Evolutionary conservation across 2,888 invertebrate genomes (phyloP).

Genomic region (Pyrrhia umbra): DNA sequence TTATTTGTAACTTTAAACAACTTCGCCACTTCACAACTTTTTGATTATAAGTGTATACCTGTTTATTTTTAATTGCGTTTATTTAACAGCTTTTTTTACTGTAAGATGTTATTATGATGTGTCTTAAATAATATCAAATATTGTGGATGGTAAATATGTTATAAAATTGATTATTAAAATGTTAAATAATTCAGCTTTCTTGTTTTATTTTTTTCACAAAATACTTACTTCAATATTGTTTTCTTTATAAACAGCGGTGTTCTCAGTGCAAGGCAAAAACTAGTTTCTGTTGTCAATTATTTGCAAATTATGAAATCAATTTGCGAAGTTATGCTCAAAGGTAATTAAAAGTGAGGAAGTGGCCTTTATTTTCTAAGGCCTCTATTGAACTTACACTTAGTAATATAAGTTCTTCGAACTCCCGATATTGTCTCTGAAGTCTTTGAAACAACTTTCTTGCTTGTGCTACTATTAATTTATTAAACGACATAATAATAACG

Average conservation of each 20-base stretch:
- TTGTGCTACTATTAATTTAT: conserved; percentile 30
- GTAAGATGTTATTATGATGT: too few relatives aligned
- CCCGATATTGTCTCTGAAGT: conserved; percentile 35
- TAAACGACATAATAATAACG: conserved; percentile 32
- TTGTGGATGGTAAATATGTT: too few relatives aligned
- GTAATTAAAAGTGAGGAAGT: conserved; percentile 41
- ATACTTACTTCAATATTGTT: neutral
- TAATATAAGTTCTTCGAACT: conserved; percentile 28
- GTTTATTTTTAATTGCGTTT: neutral
- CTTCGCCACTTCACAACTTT: conserved; percentile 1
- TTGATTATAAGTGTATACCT: neutral
- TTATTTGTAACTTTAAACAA: conserved; percentile 29
- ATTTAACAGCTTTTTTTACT: neutral
- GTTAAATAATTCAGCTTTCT: too few relatives aligned
- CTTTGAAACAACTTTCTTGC: conserved; percentile 26
- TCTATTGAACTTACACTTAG: conserved; percentile 20
- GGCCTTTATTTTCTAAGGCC: conserved; percentile 29
- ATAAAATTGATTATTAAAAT: too few relatives aligned
- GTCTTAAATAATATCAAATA: too few relatives aligned
- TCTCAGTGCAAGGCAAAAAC: conserved; percentile 11
- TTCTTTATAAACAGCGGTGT: neutral
- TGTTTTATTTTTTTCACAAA: too few relatives aligned
- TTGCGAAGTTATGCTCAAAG: conserved; percentile 35
- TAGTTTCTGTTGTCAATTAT: conserved; percentile 15
- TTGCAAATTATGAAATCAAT: conserved; percentile 26